Percentiles rank a stretch among this genome's conserved stretches.
phyloP scores from a whole-genome alignment of 2,888 invertebrate species.

The Leucania comma region DNA sequence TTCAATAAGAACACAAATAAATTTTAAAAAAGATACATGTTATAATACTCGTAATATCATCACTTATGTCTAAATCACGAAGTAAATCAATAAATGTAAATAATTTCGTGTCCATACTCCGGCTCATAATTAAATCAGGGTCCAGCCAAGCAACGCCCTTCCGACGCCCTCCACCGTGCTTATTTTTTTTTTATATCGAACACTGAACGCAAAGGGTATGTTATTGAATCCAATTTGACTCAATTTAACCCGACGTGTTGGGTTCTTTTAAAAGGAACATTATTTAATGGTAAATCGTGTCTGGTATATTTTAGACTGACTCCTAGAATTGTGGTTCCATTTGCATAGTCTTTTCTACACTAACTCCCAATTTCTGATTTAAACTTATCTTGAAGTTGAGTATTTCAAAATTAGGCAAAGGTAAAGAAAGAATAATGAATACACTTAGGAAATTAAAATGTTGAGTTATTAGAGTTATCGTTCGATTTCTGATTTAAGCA shows the following conservation, averaged over 20 bases:
- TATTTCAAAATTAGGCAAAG: too few species aligned
- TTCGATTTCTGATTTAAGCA: too few species aligned
- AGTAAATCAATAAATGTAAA: background rate
- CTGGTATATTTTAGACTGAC: constrained; percentile 18
- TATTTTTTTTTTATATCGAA: constrained; percentile 44
- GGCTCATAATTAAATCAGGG: constrained; percentile 43
- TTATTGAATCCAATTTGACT: constrained; percentile 56
- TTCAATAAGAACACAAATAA: too few species aligned
- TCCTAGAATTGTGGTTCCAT: constrained; percentile 7
- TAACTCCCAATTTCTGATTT: too few species aligned
- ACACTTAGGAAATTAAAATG: too few species aligned
- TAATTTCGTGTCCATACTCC: constrained; percentile 15
- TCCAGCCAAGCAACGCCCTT: constrained; percentile 13
- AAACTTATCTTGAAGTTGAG: too few species aligned
- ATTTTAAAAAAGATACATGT: too few species aligned
- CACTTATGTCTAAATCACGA: background rate
- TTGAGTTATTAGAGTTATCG: too few species aligned
- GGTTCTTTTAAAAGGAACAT: constrained; percentile 26
- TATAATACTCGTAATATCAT: background rate
- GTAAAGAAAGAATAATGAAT: too few species aligned
- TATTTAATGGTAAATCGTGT: constrained; percentile 24
- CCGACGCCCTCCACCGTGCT: constrained; percentile 22
- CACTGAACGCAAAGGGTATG: constrained; percentile 46
- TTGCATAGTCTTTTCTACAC: too few species aligned
- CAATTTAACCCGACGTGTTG: constrained; percentile 40